Conservation (phyloP, 2,113 vertebrate genomes). For the Tetrao urogallus region DNA sequence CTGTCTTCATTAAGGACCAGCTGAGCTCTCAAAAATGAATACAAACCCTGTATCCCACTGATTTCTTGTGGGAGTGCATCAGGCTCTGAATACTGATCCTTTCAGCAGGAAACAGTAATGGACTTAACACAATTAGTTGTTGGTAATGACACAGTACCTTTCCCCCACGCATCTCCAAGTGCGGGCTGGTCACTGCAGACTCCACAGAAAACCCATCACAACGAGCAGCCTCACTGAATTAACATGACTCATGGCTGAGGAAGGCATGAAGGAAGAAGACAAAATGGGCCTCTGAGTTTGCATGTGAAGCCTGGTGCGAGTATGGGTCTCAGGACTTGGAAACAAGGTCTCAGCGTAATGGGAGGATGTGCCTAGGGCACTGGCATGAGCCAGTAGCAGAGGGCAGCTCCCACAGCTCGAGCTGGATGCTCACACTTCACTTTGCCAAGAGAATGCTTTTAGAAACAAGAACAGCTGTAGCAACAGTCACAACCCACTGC, state of each 20-base stretch:
- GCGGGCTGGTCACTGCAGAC: neutral
- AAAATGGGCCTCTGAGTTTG: neutral
- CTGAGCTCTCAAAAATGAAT: neutral
- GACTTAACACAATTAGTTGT: constrained; percentile 27
- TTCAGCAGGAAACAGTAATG: neutral
- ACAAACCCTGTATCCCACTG: neutral
- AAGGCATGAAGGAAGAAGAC: neutral
- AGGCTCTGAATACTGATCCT: constrained; percentile 32
- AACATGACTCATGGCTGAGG: neutral
- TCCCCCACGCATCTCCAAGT: neutral
- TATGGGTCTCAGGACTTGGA: neutral
- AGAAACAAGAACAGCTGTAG: neutral
- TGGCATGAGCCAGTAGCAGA: neutral
- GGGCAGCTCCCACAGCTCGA: neutral
- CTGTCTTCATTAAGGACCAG: neutral
- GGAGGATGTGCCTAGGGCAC: neutral
- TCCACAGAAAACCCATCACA: neutral
- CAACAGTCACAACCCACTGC: neutral
- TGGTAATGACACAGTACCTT: neutral
- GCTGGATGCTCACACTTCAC: accelerated
- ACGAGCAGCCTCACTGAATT: neutral
- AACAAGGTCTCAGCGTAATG: constrained; percentile 34
- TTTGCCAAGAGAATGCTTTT: neutral
- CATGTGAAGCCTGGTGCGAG: neutral
- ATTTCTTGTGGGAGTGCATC: neutral